Evolutionary conservation across 2,797 vertebrate genomes (phyloP), one percentile per base, ranked within the genome.

Genomic region (Morus bassanus): DNA sequence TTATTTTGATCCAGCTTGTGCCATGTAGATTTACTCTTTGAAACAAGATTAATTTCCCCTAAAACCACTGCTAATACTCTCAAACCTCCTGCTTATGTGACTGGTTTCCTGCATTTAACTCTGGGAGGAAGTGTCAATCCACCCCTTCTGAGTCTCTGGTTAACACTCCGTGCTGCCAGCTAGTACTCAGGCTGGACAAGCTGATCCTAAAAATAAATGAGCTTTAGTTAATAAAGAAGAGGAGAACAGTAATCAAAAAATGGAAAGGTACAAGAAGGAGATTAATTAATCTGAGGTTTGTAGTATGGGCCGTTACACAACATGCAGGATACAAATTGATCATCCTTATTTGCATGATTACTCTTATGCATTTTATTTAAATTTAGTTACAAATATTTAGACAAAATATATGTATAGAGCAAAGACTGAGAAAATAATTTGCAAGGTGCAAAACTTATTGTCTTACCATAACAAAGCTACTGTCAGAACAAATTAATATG

Each of bases 71-170:
- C 77, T 96, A 95, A 91, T 91, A 18, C 88, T 87, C 84, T 82
- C 92, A 94, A 70, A 89, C 86, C 86, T 96, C 67, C 67, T 87
- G 92, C 94, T 94, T 94, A 95, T 94, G 81, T 59, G 85, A 37
- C 93, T 92, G 74, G 83, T 92, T 97, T 96, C 91, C 91, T 96
- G 92, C 84, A 30, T 92, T 88, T 92, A 87, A 91, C 65, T 93
- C 67, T 63, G 80, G 59, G 70, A 95, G 84, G 86, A 97, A 95
- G 88, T 93, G 80, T 83, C 0, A 3, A 91, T 85, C 88, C 67
- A 92, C 74, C 35, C 65, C 70, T 94, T 84, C 37, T 37, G 79
- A 85, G 86, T 28, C 65, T 88, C 75, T 86, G 88, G 88, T 94
- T 97, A 91, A 73, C 85, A 69, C 80, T 80, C 50, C 83, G 81